Conservation (phyloP, 2,888 invertebrate species). For the Noctua janthina region DNA sequence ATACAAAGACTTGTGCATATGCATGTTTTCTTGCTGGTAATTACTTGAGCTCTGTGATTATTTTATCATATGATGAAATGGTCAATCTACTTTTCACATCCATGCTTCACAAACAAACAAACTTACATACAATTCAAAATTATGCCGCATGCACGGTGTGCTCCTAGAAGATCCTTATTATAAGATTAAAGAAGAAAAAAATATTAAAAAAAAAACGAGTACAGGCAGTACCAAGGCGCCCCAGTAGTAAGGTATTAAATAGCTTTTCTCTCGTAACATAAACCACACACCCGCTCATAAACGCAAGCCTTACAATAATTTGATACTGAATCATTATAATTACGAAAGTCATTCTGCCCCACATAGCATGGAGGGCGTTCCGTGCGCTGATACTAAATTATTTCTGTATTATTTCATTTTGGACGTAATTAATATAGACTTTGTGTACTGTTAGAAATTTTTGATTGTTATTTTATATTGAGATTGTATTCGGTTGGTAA, state of each 20-base stretch:
- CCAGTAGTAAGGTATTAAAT: not conserved
- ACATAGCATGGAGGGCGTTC: constrained; percentile 67
- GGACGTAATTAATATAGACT: constrained; percentile 49
- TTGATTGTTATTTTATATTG: constrained; percentile 25
- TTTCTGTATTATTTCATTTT: constrained; percentile 51
- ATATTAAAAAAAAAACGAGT: not conserved
- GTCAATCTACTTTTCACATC: not conserved
- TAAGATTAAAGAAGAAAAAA: not conserved
- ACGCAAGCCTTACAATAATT: constrained; percentile 75
- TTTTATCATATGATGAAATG: not conserved
- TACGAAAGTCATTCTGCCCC: constrained; percentile 73
- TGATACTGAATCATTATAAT: constrained; percentile 78
- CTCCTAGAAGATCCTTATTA: not conserved
- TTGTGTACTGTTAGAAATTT: constrained; percentile 6
- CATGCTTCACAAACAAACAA: not conserved
- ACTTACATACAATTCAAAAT: not conserved
- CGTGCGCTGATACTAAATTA: constrained; percentile 58
- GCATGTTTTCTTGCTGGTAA: not conserved
- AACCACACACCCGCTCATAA: constrained; percentile 52
- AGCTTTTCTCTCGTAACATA: not conserved
- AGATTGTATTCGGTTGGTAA: constrained; percentile 3
- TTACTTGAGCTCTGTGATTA: not conserved
- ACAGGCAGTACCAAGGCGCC: not conserved
- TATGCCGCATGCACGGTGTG: not conserved
- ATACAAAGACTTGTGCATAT: not conserved